These are phyloP conservation scores for Corythornis vintsioides DNA, from an alignment of 2,113 vertebrate species.

Conservation along the genomic window DNA sequence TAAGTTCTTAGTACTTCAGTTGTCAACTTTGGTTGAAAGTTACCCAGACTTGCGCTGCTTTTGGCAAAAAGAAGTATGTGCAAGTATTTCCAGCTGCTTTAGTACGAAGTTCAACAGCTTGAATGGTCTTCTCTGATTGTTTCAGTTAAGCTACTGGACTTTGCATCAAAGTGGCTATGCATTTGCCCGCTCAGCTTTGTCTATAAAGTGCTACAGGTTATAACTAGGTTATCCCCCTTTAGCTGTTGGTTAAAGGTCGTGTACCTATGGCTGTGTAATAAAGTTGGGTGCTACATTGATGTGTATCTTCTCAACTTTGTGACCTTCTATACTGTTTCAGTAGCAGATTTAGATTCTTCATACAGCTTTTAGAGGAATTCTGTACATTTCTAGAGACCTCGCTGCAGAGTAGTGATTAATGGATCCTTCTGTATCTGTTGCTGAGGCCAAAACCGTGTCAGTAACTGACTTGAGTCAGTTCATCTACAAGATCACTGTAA, in stretches of 20 bases:
- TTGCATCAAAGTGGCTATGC: neutral
- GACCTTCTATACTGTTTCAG: neutral
- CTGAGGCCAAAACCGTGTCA: neutral
- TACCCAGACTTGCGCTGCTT: neutral
- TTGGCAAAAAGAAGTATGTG: neutral
- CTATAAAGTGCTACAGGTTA: neutral
- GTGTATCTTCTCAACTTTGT: neutral
- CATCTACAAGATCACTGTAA: neutral
- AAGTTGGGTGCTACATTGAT: neutral
- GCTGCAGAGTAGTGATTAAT: neutral
- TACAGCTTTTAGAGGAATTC: neutral
- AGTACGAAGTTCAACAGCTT: slow-evolving; percentile 37
- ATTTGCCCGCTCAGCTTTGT: neutral
- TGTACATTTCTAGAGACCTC: neutral
- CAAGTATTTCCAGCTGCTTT: neutral
- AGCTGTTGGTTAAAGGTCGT: neutral
- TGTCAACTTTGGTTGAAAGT: neutral
- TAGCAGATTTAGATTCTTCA: neutral
- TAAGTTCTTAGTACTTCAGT: neutral
- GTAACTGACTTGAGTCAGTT: neutral
- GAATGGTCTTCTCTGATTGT: neutral
- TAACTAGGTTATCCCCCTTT: neutral
- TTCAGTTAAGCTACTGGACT: slow-evolving; percentile 42
- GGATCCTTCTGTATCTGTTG: neutral
- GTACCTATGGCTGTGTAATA: neutral